Conservation (phyloP, 1,140 invertebrate species). For the Phocides pigmalion region DNA sequence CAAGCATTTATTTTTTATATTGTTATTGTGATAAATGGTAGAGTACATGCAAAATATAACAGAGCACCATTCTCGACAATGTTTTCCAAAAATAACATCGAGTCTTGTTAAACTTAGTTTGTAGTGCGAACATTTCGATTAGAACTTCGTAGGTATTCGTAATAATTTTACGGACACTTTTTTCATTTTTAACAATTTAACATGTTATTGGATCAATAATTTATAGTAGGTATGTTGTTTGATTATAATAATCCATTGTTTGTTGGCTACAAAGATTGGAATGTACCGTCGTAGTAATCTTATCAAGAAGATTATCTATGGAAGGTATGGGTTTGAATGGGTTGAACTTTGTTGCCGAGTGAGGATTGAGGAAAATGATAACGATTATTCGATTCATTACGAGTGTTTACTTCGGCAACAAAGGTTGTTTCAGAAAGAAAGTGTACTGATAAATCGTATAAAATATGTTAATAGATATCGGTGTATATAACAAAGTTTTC, state of each 20-base stretch:
- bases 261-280: background rate
- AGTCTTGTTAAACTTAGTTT: slow-evolving; percentile 18
- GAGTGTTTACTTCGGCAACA: background rate
- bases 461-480: slow-evolving; percentile 30
- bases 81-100: slow-evolving; percentile 15
- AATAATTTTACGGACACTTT: background rate
- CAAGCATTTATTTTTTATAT: slow-evolving; percentile 81
- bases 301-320: slow-evolving; percentile 70
- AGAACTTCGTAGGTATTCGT: too few species aligned
- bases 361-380: background rate
- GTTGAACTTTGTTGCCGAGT: background rate
- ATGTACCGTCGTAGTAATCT: slow-evolving; percentile 71
- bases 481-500: slow-evolving; percentile 4
- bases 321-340: slow-evolving; percentile 53
- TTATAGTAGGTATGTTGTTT: background rate
- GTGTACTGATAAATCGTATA: slow-evolving; percentile 43
- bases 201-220: slow-evolving; percentile 3
- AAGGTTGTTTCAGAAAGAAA: background rate
- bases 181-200: slow-evolving; percentile 35
- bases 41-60: slow-evolving; percentile 39
- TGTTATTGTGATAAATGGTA: slow-evolving; percentile 69
- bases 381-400: background rate
- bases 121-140: background rate
- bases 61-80: slow-evolving; percentile 41
- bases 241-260: slow-evolving; percentile 4